Evolutionary conservation across 2,113 vertebrate species (phyloP), one percentile per base, ranked within the genome.

Genomic region (Synodontis membranacea): DNA sequence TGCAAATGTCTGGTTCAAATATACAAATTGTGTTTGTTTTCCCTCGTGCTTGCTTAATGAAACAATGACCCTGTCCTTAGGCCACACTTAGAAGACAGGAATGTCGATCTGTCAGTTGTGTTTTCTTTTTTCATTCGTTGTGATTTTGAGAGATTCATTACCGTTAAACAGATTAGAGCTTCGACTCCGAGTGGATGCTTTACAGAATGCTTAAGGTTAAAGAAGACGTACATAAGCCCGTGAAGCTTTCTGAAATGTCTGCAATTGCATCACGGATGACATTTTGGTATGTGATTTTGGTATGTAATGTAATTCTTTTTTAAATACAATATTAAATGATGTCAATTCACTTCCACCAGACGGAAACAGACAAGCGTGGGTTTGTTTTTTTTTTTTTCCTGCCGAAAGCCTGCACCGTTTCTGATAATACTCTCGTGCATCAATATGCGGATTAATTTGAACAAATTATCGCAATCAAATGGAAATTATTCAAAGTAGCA

Each of bases 61-160:
- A 87, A 85, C 83, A 37, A 83, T 66, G 42, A 31, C n/a, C 60
- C 70, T 42, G 66, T 70, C 86, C 86, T 70, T 25, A 39, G 68
- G 82, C 31, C 7, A n/a, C 82, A 82, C 76, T 58, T 44, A 48
- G 50, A 31, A 78, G 58, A 82, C 56, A 46, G 46, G 66, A 79
- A 68, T 62, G 50, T 48, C 56, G 66, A 82, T 87, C 72, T 76
- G 82, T 86, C 72, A 48, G 39, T 80, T 78, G 80, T 80, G 88
- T 48, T 46, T 54, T n/a, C n/a, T n/a, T 75, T 64, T 83, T 70
- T 78, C 80, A 56, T 58, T 54, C 31, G 28, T 14, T 64, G 56
- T 25, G 66, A 52, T 84, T 87, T 68, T 52, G 68, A 70, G 46
- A 75, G 60, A 84, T 68, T 82, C 72, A 75, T 75, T 82, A 66